Evolutionary conservation across 2,888 invertebrate genomes (phyloP), one percentile per base, ranked within the genome.

Genomic region (Coleophora flavipennella): DNA sequence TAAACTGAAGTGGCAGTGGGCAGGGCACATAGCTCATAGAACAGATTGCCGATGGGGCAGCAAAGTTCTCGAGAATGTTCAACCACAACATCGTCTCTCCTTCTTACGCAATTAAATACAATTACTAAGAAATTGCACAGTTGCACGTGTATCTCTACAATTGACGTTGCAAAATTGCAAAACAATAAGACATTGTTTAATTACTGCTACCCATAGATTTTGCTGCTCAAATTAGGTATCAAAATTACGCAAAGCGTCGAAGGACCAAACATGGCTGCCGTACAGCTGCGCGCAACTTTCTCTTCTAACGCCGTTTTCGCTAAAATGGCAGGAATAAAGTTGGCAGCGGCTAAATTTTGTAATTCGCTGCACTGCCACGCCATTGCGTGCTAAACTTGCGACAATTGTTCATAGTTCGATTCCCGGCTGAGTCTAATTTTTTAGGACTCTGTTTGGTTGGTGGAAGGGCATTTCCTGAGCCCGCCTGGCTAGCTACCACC

Each of bases 291-390:
- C 56, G 42, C 44, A 55, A 67, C 72, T 75, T 75, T 73, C 63
- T 60, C 67, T 75, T 73, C 63, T 60, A 67, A 51, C 54, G 57
- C 74, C 72, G 70, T 74, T 76, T 77, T 75, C 61, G 76, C 66
- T 61, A 61, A 70, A 67, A 67, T 57, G 60, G 56, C 60, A 57
- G 59, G 57, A 65, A 70, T 66, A 68, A 65, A 61, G 67, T 64
- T 56, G 58, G 48, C 48, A 43, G 53, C 51, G 50, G 35, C 49
- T 55, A 4, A 4, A 1, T 29, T n/a, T 10, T 29, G 29, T 53
- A 72, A 71, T 67, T 67, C 68, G 60, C 6, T 3, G 3, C 6
- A 4, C 20, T 20, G 20, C 20, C 20, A 20, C 20, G 20, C 20
- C 3, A 20, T 20, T 20, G 20, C 3, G 3, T 20, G 6, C n/a